These are phyloP conservation scores for Triplophysa dalaica DNA, from an alignment of 2,113 vertebrate genomes.

Conservation along the genomic window DNA sequence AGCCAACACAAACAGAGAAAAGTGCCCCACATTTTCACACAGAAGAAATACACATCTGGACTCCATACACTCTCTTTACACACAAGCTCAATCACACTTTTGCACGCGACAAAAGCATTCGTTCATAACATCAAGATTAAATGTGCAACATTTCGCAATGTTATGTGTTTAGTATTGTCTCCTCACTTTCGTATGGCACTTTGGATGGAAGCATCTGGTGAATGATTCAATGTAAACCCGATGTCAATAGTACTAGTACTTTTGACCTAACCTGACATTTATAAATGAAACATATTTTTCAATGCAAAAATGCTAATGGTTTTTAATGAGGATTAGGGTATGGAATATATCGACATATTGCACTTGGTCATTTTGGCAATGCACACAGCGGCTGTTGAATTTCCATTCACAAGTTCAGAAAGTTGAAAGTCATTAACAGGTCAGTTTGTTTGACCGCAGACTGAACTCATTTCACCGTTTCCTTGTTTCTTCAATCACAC, in stretches of 20 bases:
- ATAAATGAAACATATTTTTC: no score
- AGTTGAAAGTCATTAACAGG: conserved; percentile 59
- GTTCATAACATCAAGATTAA: no score
- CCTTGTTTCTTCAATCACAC: neutral
- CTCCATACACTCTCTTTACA: neutral
- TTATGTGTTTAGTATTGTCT: no score
- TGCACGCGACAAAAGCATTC: no score
- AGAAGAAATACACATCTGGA: conserved; percentile 25
- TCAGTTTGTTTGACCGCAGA: conserved; percentile 47
- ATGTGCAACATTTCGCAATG: no score
- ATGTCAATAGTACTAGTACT: no score
- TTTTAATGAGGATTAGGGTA: no score
- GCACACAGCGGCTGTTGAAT: conserved; percentile 12
- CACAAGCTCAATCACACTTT: neutral
- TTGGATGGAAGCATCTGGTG: no score
- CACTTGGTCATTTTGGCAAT: neutral
- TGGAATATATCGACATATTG: neutral
- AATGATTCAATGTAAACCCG: no score
- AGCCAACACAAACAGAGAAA: conserved; percentile 53
- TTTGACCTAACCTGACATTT: no score
- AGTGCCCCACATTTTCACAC: conserved; percentile 8
- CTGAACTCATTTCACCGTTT: neutral
- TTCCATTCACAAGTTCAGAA: conserved; percentile 9
- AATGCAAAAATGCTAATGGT: no score
- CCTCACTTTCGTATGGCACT: no score